These are phyloP conservation scores for Patiria pectinifera DNA, from an alignment of 53 echinoderm and acorn worm species.

Conservation along the genomic window DNA sequence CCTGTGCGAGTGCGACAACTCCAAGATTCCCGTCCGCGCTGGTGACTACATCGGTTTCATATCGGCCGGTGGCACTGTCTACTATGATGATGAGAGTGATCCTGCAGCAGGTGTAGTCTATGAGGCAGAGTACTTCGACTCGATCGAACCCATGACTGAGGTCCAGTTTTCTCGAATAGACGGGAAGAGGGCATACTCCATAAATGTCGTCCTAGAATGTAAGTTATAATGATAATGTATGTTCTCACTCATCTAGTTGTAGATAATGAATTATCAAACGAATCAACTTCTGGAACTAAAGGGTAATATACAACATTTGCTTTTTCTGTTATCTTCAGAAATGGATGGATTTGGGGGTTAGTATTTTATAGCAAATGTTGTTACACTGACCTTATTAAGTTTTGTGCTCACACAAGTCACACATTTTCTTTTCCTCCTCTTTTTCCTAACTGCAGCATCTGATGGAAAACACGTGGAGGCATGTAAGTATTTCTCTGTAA, in stretches of 20 bases:
- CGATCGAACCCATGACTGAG: slow-evolving; percentile 3
- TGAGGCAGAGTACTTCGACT: not conserved
- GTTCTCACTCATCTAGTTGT: no score
- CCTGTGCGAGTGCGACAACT: not conserved
- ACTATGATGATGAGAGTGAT: slow-evolving; percentile 1
- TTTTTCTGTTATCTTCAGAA: no score
- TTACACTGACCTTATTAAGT: no score
- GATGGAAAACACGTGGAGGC: slow-evolving; percentile 28
- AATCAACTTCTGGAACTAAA: no score
- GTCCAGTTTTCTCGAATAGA: not conserved
- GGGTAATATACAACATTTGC: no score
- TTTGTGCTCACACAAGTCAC: not conserved
- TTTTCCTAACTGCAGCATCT: not conserved
- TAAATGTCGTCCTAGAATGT: slow-evolving; percentile 23
- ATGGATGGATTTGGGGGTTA: no score
- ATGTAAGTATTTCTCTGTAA: slow-evolving; percentile 25
- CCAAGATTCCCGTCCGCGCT: slow-evolving; percentile 32
- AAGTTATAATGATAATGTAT: not conserved
- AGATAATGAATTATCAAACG: no score
- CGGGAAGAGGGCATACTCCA: not conserved
- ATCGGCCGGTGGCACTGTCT: slow-evolving; percentile 3
- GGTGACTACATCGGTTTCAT: slow-evolving; percentile 41
- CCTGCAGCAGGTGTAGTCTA: not conserved
- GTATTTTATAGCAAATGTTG: no score
- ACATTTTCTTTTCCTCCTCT: not conserved